phyloP scores from a whole-genome alignment of 2,113 vertebrate species.

The Psittacara wagleri region DNA sequence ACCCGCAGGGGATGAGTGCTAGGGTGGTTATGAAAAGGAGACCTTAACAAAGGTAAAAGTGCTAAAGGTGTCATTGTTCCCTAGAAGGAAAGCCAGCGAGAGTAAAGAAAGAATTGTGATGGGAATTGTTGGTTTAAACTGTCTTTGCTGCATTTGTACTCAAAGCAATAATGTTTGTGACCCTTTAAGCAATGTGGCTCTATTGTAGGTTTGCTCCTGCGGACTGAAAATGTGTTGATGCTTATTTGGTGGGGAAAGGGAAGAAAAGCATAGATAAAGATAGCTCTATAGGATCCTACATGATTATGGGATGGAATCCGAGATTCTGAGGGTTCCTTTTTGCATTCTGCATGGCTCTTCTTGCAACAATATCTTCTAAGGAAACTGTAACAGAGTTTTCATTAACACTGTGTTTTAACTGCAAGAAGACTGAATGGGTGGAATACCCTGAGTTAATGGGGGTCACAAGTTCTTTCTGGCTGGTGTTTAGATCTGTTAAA shows the following conservation, averaged over 20 bases:
- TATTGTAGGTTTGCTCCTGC: neutral
- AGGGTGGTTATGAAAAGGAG: neutral
- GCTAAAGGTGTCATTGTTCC: neutral
- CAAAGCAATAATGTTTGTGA: fast-evolving
- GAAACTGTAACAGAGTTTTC: neutral
- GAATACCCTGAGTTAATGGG: neutral
- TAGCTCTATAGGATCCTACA: neutral
- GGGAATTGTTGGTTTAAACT: neutral
- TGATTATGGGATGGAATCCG: neutral
- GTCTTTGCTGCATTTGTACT: neutral
- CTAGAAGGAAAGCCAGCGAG: neutral
- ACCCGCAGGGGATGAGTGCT: neutral
- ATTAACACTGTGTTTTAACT: neutral
- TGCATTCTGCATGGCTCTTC: fast-evolving
- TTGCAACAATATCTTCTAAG: neutral
- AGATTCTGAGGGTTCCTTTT: neutral
- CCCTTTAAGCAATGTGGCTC: neutral
- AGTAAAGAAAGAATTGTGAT: neutral
- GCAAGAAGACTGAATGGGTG: neutral
- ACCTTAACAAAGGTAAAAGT: neutral
- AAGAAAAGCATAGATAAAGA: neutral
- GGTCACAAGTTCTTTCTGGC: neutral
- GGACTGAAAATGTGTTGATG: neutral
- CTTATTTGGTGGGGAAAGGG: neutral
- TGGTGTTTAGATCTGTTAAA: neutral